phyloP scores from a whole-genome alignment of 2,113 vertebrate species.

The Myanophis thanlyinensis region DNA sequence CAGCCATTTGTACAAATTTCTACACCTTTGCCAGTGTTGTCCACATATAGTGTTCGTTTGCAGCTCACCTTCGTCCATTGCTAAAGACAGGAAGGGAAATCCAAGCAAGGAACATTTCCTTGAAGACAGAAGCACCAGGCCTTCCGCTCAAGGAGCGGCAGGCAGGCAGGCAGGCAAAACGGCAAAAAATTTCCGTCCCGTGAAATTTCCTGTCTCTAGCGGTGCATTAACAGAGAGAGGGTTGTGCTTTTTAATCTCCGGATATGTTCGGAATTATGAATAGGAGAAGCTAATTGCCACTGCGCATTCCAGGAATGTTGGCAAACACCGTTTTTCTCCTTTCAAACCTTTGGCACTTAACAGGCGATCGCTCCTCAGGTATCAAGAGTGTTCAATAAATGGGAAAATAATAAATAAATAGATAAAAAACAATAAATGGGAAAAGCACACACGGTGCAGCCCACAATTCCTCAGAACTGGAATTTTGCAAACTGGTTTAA shows the following conservation, averaged over 20 bases:
- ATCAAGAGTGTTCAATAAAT: accelerated
- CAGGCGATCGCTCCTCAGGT: neutral
- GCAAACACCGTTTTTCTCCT: neutral
- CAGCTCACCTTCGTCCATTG: neutral
- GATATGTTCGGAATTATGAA: accelerated
- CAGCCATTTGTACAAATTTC: neutral
- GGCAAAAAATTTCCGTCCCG: accelerated
- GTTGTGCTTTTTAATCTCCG: accelerated
- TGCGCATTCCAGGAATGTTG: neutral
- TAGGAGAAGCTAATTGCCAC: neutral
- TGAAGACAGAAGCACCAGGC: accelerated
- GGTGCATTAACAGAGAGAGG: neutral
- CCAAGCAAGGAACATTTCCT: neutral
- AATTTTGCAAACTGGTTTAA: neutral
- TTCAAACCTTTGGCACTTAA: neutral
- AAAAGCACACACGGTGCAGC: too few relatives aligned
- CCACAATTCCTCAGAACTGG: neutral
- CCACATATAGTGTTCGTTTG: too few relatives aligned
- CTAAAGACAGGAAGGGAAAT: neutral
- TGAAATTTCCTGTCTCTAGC: accelerated
- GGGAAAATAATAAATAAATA: too few relatives aligned
- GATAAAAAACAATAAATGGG: too few relatives aligned
- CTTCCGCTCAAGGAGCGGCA: too few relatives aligned
- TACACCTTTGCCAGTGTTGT: neutral
- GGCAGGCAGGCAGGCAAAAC: accelerated